Evolutionary conservation across 2,888 invertebrate species (phyloP).

Genomic region (Drosophila kokeensis): DNA sequence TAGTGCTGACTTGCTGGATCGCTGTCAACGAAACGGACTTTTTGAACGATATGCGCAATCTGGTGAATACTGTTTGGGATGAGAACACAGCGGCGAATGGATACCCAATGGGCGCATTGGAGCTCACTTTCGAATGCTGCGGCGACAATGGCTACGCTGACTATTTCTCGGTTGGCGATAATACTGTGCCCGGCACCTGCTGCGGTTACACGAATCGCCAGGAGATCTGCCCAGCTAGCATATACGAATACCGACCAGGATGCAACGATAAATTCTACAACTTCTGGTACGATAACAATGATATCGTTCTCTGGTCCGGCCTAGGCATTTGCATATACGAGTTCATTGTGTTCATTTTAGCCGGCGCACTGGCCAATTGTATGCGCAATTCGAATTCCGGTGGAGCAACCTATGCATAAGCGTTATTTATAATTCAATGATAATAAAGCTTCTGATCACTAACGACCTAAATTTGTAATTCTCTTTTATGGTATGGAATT

Average conservation of each 20-base stretch:
- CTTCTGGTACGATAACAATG: constrained; percentile 72
- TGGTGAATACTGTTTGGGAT: constrained; percentile 85
- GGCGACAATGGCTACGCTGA: constrained; percentile 55
- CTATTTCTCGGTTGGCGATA: constrained; percentile 22
- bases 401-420: constrained; percentile 26
- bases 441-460: neutral
- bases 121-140: constrained; percentile 77
- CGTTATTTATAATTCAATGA: neutral
- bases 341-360: constrained; percentile 91
- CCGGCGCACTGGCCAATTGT: constrained; percentile 92
- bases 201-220: constrained; percentile 62
- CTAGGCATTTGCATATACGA: constrained; percentile 89
- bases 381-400: constrained; percentile 85
- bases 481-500: neutral
- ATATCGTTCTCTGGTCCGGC: constrained; percentile 88
- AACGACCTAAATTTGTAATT: neutral
- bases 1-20: constrained; percentile 89
- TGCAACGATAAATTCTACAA: constrained; percentile 82
- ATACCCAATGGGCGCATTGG: constrained; percentile 77
- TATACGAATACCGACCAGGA: constrained; percentile 51
- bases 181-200: constrained; percentile 69
- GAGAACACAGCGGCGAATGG: constrained; percentile 53
- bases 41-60: constrained; percentile 85
- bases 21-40: constrained; percentile 88
- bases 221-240: constrained; percentile 26